Percentiles rank a stretch among this genome's conserved stretches.
phyloP scores from a whole-genome alignment of 2,888 invertebrate genomes.

The Perdita meconis region DNA sequence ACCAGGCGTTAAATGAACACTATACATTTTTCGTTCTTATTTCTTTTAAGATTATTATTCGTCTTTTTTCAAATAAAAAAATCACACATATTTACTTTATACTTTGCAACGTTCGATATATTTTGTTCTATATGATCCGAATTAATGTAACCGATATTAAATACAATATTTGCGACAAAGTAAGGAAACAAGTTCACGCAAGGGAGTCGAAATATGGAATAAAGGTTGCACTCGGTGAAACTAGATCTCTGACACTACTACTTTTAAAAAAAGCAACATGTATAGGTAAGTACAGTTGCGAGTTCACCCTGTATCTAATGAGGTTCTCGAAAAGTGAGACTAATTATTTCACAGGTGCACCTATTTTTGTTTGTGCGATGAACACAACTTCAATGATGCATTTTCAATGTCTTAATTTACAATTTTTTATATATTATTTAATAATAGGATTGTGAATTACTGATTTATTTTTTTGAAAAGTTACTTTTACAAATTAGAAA shows the following conservation, averaged over 20 bases:
- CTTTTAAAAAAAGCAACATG: constrained; percentile 48
- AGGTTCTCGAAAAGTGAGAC: constrained; percentile 73
- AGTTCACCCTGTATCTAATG: constrained; percentile 73
- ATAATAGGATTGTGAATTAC: background rate
- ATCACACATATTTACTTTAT: background rate
- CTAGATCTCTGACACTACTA: constrained; percentile 51
- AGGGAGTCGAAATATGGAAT: background rate
- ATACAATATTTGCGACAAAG: background rate
- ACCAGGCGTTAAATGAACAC: constrained; percentile 79
- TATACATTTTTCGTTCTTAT: constrained; percentile 75
- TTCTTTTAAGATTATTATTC: background rate
- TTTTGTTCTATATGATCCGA: too few species aligned
- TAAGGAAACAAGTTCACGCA: constrained; percentile 1
- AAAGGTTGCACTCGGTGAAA: constrained; percentile 20
- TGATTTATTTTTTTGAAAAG: too few species aligned
- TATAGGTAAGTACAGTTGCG: constrained; percentile 58
- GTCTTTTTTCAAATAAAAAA: background rate
- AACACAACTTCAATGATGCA: background rate
- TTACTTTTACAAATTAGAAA: too few species aligned
- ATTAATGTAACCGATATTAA: background rate
- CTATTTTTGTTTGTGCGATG: constrained; percentile 7
- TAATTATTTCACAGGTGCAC: constrained; percentile 73
- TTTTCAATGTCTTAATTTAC: background rate
- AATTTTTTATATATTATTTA: background rate
- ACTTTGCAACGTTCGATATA: too few species aligned